Conservation (phyloP, 2,888 invertebrate genomes). For the Zygogramma bicolorata region DNA sequence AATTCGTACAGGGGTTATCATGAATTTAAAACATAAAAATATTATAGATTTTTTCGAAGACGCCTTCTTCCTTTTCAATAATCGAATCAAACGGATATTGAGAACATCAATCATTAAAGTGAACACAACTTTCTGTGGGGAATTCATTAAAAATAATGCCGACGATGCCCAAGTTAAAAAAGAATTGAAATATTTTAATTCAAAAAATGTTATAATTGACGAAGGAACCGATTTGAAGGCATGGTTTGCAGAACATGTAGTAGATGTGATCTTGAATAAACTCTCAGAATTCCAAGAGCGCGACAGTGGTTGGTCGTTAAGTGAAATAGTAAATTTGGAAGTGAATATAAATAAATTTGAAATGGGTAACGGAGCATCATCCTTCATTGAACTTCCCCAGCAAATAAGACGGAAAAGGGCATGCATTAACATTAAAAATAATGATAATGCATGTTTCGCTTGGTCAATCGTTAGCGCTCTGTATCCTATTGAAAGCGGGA, state of each 20-base stretch:
- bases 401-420: conserved; percentile 44
- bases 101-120: not conserved
- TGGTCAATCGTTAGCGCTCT: conserved; percentile 50
- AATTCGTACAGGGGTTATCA: too few species aligned
- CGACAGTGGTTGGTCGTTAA: conserved; percentile 45
- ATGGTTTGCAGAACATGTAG: conserved; percentile 45
- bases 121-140: not conserved
- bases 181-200: conserved; percentile 50
- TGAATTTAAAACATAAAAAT: too few species aligned
- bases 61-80: not conserved
- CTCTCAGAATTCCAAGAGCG: conserved; percentile 50
- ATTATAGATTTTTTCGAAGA: too few species aligned
- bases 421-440: conserved; percentile 50
- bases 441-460: conserved; percentile 48
- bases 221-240: conserved; percentile 25
- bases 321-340: conserved; percentile 39
- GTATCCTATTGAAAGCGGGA: conserved; percentile 35
- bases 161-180: not conserved
- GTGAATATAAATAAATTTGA: conserved; percentile 48
- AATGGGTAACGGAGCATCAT: conserved; percentile 39
- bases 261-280: conserved; percentile 39
- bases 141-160: not conserved
- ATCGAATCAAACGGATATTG: not conserved
- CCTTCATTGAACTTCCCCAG: conserved; percentile 45
- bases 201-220: conserved; percentile 38